These are phyloP conservation scores for Anthonomus grandis DNA, from an alignment of 1,140 invertebrate genomes.

Conservation along the genomic window DNA sequence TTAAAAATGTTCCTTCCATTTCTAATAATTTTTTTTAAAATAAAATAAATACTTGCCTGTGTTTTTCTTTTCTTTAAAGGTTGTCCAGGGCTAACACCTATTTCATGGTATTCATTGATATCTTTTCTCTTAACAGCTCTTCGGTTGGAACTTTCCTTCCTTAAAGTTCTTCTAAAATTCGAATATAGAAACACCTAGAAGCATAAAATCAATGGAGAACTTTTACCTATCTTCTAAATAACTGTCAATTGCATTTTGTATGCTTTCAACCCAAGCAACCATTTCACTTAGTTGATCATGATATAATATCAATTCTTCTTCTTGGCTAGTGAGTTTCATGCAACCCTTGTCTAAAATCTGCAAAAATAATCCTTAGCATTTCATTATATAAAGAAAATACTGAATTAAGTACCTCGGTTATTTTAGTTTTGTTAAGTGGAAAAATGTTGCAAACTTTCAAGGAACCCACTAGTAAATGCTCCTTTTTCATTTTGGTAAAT, in stretches of 20 bases:
- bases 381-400: neutral
- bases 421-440: conserved; percentile 60
- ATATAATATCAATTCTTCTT: conserved; percentile 57
- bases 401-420: conserved; percentile 49
- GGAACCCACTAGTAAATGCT: conserved; percentile 45
- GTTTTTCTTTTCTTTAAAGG: conserved; percentile 38
- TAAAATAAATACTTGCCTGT: too few species aligned
- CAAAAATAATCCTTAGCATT: neutral
- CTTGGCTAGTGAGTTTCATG: conserved; percentile 57
- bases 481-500: conserved; percentile 57
- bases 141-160: conserved; percentile 60
- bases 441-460: conserved; percentile 58
- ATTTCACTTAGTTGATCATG: conserved; percentile 53
- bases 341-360: conserved; percentile 36
- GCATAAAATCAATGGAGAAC: neutral
- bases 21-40: too few species aligned
- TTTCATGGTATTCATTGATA: conserved; percentile 39
- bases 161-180: conserved; percentile 52
- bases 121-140: conserved; percentile 56
- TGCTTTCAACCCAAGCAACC: conserved; percentile 55
- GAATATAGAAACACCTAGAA: neutral
- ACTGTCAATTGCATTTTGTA: conserved; percentile 55
- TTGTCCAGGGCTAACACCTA: conserved; percentile 41
- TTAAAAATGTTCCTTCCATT: too few species aligned
- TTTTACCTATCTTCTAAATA: conserved; percentile 51